Evolutionary conservation across 2,888 invertebrate genomes (phyloP), one percentile per base, ranked within the genome.

Genomic region (Rhagonycha lutea): DNA sequence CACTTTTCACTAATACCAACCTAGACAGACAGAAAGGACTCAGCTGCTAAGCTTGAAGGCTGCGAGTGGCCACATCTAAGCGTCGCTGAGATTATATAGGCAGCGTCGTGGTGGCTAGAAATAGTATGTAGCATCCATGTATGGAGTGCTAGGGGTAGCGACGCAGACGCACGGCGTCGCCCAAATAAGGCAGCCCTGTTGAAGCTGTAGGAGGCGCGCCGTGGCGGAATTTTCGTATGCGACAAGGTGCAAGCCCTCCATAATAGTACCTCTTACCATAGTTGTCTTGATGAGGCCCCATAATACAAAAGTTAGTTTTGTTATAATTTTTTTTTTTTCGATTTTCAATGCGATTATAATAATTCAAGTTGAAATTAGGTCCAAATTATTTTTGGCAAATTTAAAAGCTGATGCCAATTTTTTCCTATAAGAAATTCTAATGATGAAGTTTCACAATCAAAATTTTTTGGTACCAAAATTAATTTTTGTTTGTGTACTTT

Each of bases 121-220:
- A 83, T 85, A 83, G 84, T 83, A 81, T 78, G 82, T 83, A 86
- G 85, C 85, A 83, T 84, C 87, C 87, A 87, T 87, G 86, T 87
- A 88, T 87, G 87, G 87, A 80, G 83, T 83, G 88, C 85, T 82
- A 82, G 80, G 82, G 81, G 83, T 82, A 83, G 84, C 85, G 87
- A 87, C 87, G 86, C 87, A 86, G 86, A 82, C 84, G 85, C 85
- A 83, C 79, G 83, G 83, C 85, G 85, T 86, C 87, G 84, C 84
- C 87, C 86, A 87, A 88, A 87, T 87, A 88, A 87, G 87, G 85
- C 85, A 86, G 83, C 82, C 82, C 80, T 72, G 81, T 79, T 74
- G 67, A 73, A 62, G 61, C 72, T 78, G 78, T 80, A 76, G 80
- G 77, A 80, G 78, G 79, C 74, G 78, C 78, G 75, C 79, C 75